phyloP scores from a whole-genome alignment of 2,113 vertebrate species.

The zebrafish (Danio rerio) region GRCz12tu NC_133176.1:50427501-50428000 shows the following conservation, averaged over 20 bases:
- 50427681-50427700: background rate
- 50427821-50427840: background rate
- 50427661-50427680: background rate
- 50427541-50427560: background rate
- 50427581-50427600: background rate
- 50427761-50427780: background rate
- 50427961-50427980: conserved; percentile 52
- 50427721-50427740: conserved; percentile 34
- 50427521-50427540: conserved; percentile 9
- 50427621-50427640: conserved; percentile 39
- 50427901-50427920: conserved; percentile 21
- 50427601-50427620: conserved; percentile 25
- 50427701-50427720: conserved; percentile 1
- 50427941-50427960: background rate
- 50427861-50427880: background rate
- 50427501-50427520: too few relatives aligned
- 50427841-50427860: background rate
- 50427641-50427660: conserved; percentile 16
- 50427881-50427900: background rate
- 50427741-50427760: background rate
- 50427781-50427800: conserved; percentile 27
- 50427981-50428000: conserved; percentile 47
- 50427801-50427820: background rate
- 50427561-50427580: conserved; percentile 9
- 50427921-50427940: conserved; percentile 52